phyloP scores from a whole-genome alignment of 2,797 vertebrate species.

The Sebastiscus albofasciatus region DNA sequence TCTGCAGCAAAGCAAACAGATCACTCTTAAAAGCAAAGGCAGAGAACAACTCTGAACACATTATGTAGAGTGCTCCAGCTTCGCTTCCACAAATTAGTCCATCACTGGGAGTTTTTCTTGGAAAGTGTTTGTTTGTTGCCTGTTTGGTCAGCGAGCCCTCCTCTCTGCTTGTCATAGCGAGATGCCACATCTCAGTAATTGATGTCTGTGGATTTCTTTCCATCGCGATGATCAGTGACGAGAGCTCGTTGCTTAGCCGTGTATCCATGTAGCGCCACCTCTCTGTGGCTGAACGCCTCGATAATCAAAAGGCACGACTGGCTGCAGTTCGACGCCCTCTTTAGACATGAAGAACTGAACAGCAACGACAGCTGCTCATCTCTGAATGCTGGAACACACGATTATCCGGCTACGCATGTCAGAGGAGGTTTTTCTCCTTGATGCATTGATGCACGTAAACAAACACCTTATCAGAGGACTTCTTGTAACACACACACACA shows the following conservation, averaged over 20 bases:
- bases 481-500: background rate
- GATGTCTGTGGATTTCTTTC: background rate
- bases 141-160: background rate
- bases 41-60: background rate
- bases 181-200: conserved; percentile 22
- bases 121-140: conserved; percentile 11
- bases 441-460: background rate
- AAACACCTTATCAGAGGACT: conserved; percentile 4
- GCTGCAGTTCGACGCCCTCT: background rate
- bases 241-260: background rate
- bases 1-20: background rate
- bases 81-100: background rate
- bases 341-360: conserved; percentile 14
- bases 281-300: conserved; percentile 9
- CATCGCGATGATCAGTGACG: background rate
- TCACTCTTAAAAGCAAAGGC: background rate
- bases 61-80: background rate
- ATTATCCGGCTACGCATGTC: conserved; percentile 14
- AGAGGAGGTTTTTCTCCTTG: background rate
- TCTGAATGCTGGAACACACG: background rate
- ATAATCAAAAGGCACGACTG: background rate
- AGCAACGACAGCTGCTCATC: background rate
- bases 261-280: conserved; percentile 1
- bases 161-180: background rate
- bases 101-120: conserved; percentile 9